These are phyloP conservation scores for Clarias laeviceps DNA, from an alignment of 2,797 vertebrate species.

Conservation along the genomic window DNA sequence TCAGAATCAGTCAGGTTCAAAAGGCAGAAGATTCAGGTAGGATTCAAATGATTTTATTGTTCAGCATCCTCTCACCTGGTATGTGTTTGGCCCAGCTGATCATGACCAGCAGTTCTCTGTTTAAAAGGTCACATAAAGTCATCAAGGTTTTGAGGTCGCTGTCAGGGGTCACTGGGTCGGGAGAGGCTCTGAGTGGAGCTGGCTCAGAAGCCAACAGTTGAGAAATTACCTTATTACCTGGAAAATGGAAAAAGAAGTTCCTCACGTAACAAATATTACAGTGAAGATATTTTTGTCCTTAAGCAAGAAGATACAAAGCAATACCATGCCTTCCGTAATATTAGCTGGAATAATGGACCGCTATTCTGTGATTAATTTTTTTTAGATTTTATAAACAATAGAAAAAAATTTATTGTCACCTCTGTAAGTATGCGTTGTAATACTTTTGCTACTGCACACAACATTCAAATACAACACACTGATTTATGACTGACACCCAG, in stretches of 20 bases:
- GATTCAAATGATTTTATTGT: neutral
- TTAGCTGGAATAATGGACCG: neutral
- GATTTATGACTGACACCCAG: too few species aligned
- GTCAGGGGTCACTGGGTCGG: slow-evolving; percentile 68
- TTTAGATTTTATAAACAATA: neutral
- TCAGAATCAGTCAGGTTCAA: neutral
- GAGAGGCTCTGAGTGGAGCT: slow-evolving; percentile 67
- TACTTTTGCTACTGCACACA: too few species aligned
- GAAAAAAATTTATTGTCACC: neutral
- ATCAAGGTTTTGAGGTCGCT: slow-evolving; percentile 69
- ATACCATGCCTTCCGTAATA: neutral
- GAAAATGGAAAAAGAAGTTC: slow-evolving; percentile 1
- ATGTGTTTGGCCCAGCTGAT: slow-evolving; percentile 79
- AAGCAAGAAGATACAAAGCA: neutral
- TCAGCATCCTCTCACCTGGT: slow-evolving; percentile 66
- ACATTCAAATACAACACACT: too few species aligned
- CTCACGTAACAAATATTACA: neutral
- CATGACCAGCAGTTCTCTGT: slow-evolving; percentile 76
- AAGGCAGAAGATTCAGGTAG: too few species aligned
- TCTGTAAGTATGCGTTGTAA: neutral
- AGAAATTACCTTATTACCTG: slow-evolving; percentile 76
- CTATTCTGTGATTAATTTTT: neutral
- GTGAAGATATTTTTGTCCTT: neutral
- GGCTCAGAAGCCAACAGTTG: slow-evolving; percentile 73
- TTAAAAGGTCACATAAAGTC: slow-evolving; percentile 78